Evolutionary conservation across 1,140 invertebrate species (phyloP), one percentile per base, ranked within the genome.

Genomic region (Notospermus geniculatus): DNA sequence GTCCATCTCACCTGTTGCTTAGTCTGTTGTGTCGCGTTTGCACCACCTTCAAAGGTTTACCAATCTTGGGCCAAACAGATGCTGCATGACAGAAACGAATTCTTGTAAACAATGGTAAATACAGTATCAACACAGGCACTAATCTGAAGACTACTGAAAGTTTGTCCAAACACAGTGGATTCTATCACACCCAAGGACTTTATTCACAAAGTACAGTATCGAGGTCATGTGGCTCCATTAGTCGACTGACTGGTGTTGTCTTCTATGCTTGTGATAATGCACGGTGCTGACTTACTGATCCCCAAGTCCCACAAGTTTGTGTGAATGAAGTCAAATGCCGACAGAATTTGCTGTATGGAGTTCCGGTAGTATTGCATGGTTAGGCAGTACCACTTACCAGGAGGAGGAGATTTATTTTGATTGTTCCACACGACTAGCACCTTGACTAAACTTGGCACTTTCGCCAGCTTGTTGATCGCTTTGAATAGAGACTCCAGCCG

Each of bases 381-480:
- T n/a, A n/a, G n/a, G n/a, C 22, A 22, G 32, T n/a, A 17, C 15
- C 32, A 65, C 71, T 69, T 60, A 79, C 78, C 71, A 67, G 88
- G 87, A 9, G 93, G 93, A 2, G 90, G 88, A 68, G 89, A 78
- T 79, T 94, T 94, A 46, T 88, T 87, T 1, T 91, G 90, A 53
- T 94, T 96, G 81, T 99, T 99, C 95, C 97, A 99, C 0, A 99
- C 91, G 0, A 99, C 93, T 1, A 98, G 85, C 2, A 99, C 93
- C 84, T 97, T 97, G 76, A 98, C 95, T 45, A 99, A 84, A 83
- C 97, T 97, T 0, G 96, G 95, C 28, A 98, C 82, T 0, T 93
- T 92, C 66, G 94, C 88, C 0, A 99, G 83, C 55, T 76, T 73
- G 71, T 90, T 89, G 39, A 99, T 82, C 0, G 93, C 93, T 71